phyloP scores from a whole-genome alignment of 2,888 invertebrate genomes.

The Drosophila setosimentum region DNA sequence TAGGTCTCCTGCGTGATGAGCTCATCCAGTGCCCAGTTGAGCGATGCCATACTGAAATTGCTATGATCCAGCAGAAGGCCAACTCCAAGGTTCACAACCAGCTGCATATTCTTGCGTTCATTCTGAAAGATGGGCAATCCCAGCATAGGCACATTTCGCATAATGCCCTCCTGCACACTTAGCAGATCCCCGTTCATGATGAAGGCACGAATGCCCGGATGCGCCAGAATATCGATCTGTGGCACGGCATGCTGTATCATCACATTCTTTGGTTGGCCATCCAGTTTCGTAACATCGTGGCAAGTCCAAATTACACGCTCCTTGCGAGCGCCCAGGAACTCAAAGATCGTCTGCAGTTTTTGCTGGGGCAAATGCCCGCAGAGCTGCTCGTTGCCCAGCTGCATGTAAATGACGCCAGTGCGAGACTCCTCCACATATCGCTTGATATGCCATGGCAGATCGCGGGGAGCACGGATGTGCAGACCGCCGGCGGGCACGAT shows the following conservation, averaged over 20 bases:
- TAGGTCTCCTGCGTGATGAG: constrained; percentile 82
- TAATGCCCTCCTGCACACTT: constrained; percentile 85
- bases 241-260: constrained; percentile 86
- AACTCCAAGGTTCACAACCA: constrained; percentile 78
- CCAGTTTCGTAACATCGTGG: constrained; percentile 82
- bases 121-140: constrained; percentile 85
- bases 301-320: constrained; percentile 86
- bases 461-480: constrained; percentile 85
- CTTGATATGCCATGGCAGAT: constrained; percentile 84
- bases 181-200: constrained; percentile 85
- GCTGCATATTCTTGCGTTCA: constrained; percentile 82
- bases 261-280: constrained; percentile 84
- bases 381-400: constrained; percentile 85
- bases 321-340: constrained; percentile 83
- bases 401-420: constrained; percentile 85
- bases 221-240: constrained; percentile 86
- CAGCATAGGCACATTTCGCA: constrained; percentile 85
- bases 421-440: constrained; percentile 85
- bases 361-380: constrained; percentile 84
- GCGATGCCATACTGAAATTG: constrained; percentile 81
- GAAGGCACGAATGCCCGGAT: constrained; percentile 85
- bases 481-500: constrained; percentile 87
- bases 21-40: constrained; percentile 82
- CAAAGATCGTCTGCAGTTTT: constrained; percentile 81
- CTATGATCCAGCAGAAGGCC: constrained; percentile 78